phyloP scores from a whole-genome alignment of 2,888 invertebrate species.

The Melanophora roralis region DNA sequence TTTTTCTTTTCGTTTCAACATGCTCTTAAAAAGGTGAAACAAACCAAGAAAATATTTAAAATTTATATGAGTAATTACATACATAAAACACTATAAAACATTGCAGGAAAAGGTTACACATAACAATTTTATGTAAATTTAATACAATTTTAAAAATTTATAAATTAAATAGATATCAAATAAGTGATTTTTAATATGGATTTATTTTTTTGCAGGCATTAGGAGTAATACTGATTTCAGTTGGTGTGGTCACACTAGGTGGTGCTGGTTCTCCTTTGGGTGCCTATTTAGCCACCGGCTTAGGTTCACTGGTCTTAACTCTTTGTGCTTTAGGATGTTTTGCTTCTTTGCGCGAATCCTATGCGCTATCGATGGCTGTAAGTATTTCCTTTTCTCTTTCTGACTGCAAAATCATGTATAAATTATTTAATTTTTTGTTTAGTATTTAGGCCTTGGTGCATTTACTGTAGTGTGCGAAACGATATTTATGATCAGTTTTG shows the following conservation, averaged over 20 bases:
- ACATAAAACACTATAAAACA: too few species aligned
- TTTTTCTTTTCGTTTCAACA: too few species aligned
- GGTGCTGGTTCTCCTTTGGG: conserved; percentile 68
- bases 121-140: not conserved
- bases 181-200: not conserved
- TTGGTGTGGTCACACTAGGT: conserved; percentile 71
- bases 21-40: too few species aligned
- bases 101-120: not conserved
- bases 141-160: not conserved
- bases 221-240: conserved; percentile 68
- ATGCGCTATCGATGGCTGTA: conserved; percentile 67
- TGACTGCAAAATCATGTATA: not conserved
- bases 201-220: conserved; percentile 62
- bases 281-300: conserved; percentile 68
- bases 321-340: conserved; percentile 69
- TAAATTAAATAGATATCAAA: not conserved
- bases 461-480: conserved; percentile 64
- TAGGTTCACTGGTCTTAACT: conserved; percentile 67
- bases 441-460: conserved; percentile 63
- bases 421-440: not conserved
- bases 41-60: too few species aligned
- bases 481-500: conserved; percentile 68
- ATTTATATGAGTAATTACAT: too few species aligned
- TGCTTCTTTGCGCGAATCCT: conserved; percentile 71
- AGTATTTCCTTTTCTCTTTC: conserved; percentile 13